These are phyloP conservation scores for Capreolus pygargus DNA, from an alignment of 2,113 vertebrate genomes.

Conservation along the genomic window DNA sequence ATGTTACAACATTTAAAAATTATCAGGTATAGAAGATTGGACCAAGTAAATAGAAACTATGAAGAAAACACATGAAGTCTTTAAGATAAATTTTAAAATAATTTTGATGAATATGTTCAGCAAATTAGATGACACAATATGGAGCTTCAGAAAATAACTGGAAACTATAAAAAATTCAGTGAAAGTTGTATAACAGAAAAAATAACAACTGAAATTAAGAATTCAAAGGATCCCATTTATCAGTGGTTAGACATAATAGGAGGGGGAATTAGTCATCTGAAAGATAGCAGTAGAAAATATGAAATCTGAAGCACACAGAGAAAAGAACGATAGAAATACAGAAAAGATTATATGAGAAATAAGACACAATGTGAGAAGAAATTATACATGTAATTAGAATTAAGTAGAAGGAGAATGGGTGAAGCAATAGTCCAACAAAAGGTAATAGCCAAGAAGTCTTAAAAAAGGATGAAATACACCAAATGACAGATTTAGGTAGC, in stretches of 20 bases:
- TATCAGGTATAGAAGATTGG: neutral
- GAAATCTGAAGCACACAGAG: neutral
- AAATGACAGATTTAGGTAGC: neutral
- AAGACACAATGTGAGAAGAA: neutral
- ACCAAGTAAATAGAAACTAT: neutral
- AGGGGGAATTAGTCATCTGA: neutral
- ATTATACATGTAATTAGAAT: neutral
- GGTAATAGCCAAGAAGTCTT: neutral
- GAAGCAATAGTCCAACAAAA: neutral
- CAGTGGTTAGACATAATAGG: neutral
- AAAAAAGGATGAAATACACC: neutral
- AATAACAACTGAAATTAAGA: neutral
- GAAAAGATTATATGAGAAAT: neutral
- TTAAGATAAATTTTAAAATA: neutral
- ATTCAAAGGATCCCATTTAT: neutral
- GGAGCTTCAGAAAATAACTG: neutral
- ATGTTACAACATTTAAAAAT: neutral
- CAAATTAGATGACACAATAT: neutral
- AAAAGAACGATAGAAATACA: neutral
- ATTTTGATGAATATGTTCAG: neutral
- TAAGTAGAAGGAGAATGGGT: neutral
- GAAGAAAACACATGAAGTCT: neutral
- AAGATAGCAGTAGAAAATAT: neutral
- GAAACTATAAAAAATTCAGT: neutral
- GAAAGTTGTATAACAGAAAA: neutral